phyloP scores from a whole-genome alignment of 2,888 invertebrate species.

The Rotaria magnacalcarata region DNA sequence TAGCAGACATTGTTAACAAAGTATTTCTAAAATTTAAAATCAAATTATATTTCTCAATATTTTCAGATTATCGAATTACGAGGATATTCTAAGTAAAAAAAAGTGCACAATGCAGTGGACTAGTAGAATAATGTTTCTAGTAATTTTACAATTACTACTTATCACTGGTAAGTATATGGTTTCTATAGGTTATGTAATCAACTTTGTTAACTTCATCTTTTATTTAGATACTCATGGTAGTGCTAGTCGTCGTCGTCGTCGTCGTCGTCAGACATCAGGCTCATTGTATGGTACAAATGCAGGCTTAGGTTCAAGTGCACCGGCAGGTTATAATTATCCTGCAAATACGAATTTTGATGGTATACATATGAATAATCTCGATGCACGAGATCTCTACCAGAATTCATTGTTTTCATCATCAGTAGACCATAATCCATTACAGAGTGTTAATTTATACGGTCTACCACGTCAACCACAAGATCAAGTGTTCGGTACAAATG shows the following conservation, averaged over 20 bases:
- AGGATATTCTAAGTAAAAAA: background rate
- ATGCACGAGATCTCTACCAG: background rate
- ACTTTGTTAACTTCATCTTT: no score
- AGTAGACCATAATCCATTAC: background rate
- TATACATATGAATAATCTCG: background rate
- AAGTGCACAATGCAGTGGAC: background rate
- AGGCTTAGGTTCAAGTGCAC: background rate
- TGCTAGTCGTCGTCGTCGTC: background rate
- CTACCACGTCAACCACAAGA: background rate
- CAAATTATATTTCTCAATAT: background rate
- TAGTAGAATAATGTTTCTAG: background rate
- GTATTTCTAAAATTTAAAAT: background rate
- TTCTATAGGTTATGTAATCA: background rate
- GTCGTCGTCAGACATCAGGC: background rate
- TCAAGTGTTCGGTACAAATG: background rate
- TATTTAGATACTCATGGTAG: background rate
- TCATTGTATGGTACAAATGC: constrained; percentile 2
- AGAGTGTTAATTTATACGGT: background rate
- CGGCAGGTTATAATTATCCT: background rate
- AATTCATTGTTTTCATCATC: background rate
- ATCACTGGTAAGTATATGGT: background rate
- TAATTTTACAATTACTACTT: background rate
- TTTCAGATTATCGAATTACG: background rate
- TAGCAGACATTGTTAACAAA: background rate
- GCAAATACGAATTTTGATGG: background rate